Percentiles rank a stretch among this genome's conserved stretches.
Conservation (phyloP, 2,888 invertebrate species). For the Drosophila paramelanica region DNA sequence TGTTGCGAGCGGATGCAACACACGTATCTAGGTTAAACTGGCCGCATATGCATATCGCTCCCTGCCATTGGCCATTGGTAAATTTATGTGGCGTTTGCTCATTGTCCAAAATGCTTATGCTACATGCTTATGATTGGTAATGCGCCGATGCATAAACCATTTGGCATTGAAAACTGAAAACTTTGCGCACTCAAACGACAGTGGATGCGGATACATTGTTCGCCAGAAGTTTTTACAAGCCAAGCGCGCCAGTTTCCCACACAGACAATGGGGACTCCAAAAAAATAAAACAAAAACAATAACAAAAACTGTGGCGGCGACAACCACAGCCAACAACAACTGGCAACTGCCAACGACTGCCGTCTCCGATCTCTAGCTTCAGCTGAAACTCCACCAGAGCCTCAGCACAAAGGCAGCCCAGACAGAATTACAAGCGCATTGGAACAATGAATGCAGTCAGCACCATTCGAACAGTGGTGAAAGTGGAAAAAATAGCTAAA, state of each 20-base stretch:
- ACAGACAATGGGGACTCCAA: constrained; percentile 70
- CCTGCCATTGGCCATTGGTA: constrained; percentile 46
- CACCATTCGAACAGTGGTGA: constrained; percentile 71
- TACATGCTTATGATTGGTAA: constrained; percentile 61
- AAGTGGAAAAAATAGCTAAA: constrained; percentile 47
- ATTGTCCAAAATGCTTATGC: constrained; percentile 67
- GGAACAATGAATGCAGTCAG: constrained; percentile 75
- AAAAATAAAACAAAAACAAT: constrained; percentile 19
- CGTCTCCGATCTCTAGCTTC: constrained; percentile 50
- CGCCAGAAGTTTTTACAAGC: constrained; percentile 68
- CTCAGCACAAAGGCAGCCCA: constrained; percentile 63
- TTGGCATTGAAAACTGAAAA: constrained; percentile 71
- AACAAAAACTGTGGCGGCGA: constrained; percentile 63
- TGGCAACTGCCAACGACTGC: constrained; percentile 47
- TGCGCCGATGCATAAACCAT: constrained; percentile 74
- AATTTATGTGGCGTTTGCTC: constrained; percentile 77
- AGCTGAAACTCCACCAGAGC: constrained; percentile 32
- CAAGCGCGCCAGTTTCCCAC: constrained; percentile 74
- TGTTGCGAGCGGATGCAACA: constrained; percentile 5
- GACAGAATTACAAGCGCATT: constrained; percentile 75
- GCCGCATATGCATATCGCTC: constrained; percentile 73
- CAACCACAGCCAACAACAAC: constrained; percentile 43
- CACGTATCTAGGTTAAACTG: constrained; percentile 66
- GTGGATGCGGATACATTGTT: constrained; percentile 61
- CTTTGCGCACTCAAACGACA: constrained; percentile 45